A percentile compares a stretch with the other conserved stretches of the same genome.
These are phyloP conservation scores for Lophius piscatorius DNA, from an alignment of 2,113 vertebrate genomes.

Conservation along the genomic window DNA sequence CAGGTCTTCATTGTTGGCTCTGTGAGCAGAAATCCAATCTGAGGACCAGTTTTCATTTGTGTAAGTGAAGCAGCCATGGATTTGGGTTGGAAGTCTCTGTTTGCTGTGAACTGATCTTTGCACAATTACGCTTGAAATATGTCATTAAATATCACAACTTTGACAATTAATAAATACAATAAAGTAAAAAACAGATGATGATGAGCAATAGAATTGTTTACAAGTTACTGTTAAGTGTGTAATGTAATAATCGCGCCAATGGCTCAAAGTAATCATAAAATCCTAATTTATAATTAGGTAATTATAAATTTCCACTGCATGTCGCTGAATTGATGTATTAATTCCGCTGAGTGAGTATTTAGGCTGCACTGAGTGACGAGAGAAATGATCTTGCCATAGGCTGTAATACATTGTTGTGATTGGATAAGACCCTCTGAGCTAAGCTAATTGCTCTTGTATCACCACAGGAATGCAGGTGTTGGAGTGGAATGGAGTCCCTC, in stretches of 20 bases:
- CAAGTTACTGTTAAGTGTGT: slow-evolving; percentile 15
- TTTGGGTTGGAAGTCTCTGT: slow-evolving; percentile 36
- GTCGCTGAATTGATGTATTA: not conserved
- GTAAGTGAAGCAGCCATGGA: slow-evolving; percentile 76
- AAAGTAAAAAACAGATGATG: too few species aligned
- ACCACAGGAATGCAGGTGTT: slow-evolving; percentile 95
- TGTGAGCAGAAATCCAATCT: slow-evolving; percentile 76
- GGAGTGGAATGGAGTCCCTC: slow-evolving; percentile 94
- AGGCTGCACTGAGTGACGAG: not conserved
- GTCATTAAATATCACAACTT: not conserved
- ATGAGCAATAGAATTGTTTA: too few species aligned
- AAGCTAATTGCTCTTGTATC: slow-evolving; percentile 13
- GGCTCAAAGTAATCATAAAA: slow-evolving; percentile 5
- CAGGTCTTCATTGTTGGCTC: slow-evolving; percentile 74
- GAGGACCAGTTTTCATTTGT: slow-evolving; percentile 82
- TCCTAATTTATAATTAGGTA: not conserved
- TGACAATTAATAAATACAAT: too few species aligned
- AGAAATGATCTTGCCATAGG: not conserved
- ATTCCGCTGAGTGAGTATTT: not conserved
- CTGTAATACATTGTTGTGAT: slow-evolving; percentile 11
- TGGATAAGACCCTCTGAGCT: slow-evolving; percentile 11
- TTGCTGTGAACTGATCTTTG: slow-evolving; percentile 53
- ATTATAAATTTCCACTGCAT: not conserved
- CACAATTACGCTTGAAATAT: too few species aligned
- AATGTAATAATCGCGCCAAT: too few species aligned